Evolutionary conservation across 2,113 vertebrate genomes (phyloP).

Genomic region (Accipiter virgatus): DNA sequence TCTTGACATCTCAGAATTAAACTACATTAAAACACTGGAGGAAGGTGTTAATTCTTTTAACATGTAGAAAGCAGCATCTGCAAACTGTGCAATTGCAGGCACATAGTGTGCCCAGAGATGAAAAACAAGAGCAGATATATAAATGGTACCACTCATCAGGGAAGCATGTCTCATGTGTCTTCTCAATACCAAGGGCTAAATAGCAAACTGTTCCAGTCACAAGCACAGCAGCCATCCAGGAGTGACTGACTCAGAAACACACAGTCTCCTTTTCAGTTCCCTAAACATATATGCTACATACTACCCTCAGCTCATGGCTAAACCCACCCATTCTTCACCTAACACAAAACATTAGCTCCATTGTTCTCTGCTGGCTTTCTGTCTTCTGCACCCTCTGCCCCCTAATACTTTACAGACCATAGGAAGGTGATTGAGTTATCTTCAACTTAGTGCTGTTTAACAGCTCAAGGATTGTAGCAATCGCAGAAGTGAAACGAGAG

Average conservation of each 20-base stretch:
- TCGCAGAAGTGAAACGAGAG: neutral
- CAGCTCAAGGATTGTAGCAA: neutral
- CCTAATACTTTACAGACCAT: neutral
- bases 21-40: neutral
- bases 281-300: neutral
- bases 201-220: conserved; percentile 25
- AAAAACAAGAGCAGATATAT: conserved; percentile 28
- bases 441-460: neutral
- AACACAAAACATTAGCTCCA: neutral
- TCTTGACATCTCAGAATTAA: neutral
- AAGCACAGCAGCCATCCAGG: neutral
- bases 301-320: neutral
- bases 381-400: neutral
- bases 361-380: neutral
- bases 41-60: conserved; percentile 5
- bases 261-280: neutral
- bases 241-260: neutral
- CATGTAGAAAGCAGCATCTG: neutral
- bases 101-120: neutral
- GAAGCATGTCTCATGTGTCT: conserved; percentile 39
- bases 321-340: neutral
- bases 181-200: conserved; percentile 9
- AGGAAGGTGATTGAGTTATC: neutral
- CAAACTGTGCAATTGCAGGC: neutral
- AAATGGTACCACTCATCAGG: neutral